Base-by-base conservation (phyloP, 2,797 vertebrate genomes). In the Meda fulgida region DNA sequence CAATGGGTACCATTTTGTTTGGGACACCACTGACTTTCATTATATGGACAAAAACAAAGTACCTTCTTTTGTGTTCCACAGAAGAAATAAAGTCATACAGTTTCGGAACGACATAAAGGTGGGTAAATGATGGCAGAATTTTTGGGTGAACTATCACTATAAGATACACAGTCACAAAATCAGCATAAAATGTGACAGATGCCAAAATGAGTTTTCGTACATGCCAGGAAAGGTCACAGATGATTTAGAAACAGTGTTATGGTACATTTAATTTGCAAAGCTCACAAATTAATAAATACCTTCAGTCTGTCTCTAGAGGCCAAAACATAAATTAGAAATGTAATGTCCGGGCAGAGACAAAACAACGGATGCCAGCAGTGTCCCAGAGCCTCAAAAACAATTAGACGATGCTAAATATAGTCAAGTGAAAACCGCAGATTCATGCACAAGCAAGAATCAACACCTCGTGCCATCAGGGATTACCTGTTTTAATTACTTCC, bases 401-500 rank as follows among this genome's bases (percentile, higher is more conserved):
- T 76, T 83, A 88, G 75, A 79, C 78, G 43, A 81, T 65, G 63
- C 85, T 89, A 91, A 89, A 88, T 86, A 88, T 90, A 89, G 81
- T 82, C 31, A 40, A 85, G 76, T 85, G 81, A 81, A 89, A 88
- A 85, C 86, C 81, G 29, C 36, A 79, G 58, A 51, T 80, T 83
- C 83, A 75, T 87, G 86, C 80, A 65, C 80, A 84, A 81, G 77
- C 79, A 85, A 84, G 86, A 85, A 88, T 93, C 93, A 84, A 88
- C 89, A 89, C 87, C 78, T 84, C 84, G 80, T 92, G 90, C 92
- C 91, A 82, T 87, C 69, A 83, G 91, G 93, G 94, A 94, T 94
- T 93, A 94, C 88, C 87, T 91, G 83, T 92, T 95, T 94, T 95
- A 95, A 95, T 93, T 94, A 95, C 92, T 93, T 94, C 92, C 92